Conservation (phyloP, 2,113 vertebrate species). For the Ancistrus triradiatus region DNA sequence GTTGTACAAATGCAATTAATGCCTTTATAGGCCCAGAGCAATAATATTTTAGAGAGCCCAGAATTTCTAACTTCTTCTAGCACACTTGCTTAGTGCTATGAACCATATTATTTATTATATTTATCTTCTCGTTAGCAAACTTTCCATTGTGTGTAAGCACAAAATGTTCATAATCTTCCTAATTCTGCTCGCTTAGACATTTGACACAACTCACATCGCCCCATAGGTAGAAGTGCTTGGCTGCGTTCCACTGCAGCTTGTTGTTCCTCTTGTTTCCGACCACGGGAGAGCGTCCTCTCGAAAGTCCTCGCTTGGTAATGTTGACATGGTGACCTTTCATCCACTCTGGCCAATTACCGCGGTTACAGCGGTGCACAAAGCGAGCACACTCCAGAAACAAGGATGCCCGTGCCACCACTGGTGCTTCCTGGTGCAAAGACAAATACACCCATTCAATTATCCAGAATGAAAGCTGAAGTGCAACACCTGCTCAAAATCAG, state of each 20-base stretch:
- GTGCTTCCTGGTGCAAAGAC: slow-evolving; percentile 79
- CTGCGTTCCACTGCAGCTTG: slow-evolving; percentile 97
- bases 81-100: too few relatives aligned
- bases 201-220: slow-evolving; percentile 83
- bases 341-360: slow-evolving; percentile 98
- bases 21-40: too few relatives aligned
- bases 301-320: slow-evolving; percentile 92
- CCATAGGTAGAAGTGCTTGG: slow-evolving; percentile 98
- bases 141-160: too few relatives aligned
- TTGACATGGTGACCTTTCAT: slow-evolving; percentile 99
- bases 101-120: too few relatives aligned
- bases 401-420: slow-evolving; percentile 89
- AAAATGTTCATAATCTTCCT: too few relatives aligned
- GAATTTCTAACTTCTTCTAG: too few relatives aligned
- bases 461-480: not conserved
- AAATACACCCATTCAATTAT: not conserved
- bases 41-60: too few relatives aligned
- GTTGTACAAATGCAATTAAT: too few relatives aligned
- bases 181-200: too few relatives aligned
- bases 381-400: slow-evolving; percentile 94
- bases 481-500: too few relatives aligned
- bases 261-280: slow-evolving; percentile 97
- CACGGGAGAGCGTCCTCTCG: slow-evolving; percentile 86
- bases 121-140: too few relatives aligned
- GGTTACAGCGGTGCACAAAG: slow-evolving; percentile 96